phyloP scores from a whole-genome alignment of 2,888 invertebrate genomes.

The Orthosia gracilis region DNA sequence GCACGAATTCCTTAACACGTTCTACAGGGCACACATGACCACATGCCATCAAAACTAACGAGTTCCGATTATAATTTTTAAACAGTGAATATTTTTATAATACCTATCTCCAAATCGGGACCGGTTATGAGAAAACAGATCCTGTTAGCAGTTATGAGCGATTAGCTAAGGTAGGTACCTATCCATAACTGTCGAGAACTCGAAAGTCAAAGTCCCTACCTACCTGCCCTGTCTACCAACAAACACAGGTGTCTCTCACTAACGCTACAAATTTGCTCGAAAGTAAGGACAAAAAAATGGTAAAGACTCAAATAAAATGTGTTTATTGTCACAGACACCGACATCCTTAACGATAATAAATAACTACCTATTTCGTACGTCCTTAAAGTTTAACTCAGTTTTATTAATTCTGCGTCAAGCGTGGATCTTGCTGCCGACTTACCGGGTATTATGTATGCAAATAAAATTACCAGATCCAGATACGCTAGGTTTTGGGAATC shows the following conservation, averaged over 20 bases:
- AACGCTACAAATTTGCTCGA: background rate
- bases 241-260: background rate
- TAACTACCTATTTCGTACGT: too few relatives aligned
- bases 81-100: conserved; percentile 32
- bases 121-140: conserved; percentile 54
- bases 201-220: background rate
- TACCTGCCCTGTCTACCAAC: background rate
- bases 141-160: conserved; percentile 36
- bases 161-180: conserved; percentile 1
- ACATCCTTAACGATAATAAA: too few relatives aligned
- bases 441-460: too few relatives aligned
- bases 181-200: background rate
- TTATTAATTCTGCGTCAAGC: too few relatives aligned
- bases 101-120: conserved; percentile 25
- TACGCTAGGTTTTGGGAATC: background rate
- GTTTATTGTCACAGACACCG: too few relatives aligned
- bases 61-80: conserved; percentile 47
- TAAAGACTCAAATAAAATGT: too few relatives aligned
- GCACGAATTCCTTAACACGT: conserved; percentile 43
- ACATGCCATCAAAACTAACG: conserved; percentile 35
- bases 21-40: conserved; percentile 16
- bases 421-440: too few relatives aligned
- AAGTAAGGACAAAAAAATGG: background rate
- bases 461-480: background rate
- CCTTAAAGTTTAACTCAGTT: too few relatives aligned